Conservation (phyloP, 1,140 invertebrate species). For the Venturia canescens region DNA sequence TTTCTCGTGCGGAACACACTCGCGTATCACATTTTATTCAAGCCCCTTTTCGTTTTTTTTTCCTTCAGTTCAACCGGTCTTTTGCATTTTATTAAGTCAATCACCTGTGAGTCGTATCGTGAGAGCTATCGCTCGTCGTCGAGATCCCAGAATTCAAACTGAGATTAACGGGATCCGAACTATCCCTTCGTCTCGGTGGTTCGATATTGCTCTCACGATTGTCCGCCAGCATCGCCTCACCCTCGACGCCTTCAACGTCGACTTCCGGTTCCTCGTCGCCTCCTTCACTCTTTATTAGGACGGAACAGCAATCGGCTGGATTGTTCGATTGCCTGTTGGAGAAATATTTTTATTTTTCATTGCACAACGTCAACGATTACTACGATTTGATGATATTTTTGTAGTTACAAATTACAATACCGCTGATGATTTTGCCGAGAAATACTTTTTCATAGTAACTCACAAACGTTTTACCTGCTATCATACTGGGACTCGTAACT, state of each 20-base stretch:
- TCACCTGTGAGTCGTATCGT: conserved; percentile 71
- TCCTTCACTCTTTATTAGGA: conserved; percentile 76
- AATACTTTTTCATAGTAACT: no score
- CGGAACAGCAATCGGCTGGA: conserved; percentile 75
- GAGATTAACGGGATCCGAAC: conserved; percentile 86
- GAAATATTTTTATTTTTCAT: no score
- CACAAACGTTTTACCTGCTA: conserved; percentile 74
- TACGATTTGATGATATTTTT: no score
- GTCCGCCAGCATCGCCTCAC: conserved; percentile 76
- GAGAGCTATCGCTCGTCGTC: conserved; percentile 71
- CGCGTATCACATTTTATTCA: neutral
- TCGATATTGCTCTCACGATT: conserved; percentile 73
- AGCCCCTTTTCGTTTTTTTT: conserved; percentile 20
- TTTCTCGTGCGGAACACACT: neutral
- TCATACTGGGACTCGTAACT: conserved; percentile 81
- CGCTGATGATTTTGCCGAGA: no score
- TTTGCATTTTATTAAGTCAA: neutral
- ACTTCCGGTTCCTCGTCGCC: conserved; percentile 79
- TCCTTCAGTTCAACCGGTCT: conserved; percentile 7
- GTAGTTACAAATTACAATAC: no score
- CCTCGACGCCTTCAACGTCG: conserved; percentile 77
- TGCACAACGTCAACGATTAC: no score
- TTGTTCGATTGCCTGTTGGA: conserved; percentile 71
- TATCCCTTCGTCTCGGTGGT: conserved; percentile 74
- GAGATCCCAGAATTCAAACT: conserved; percentile 77